Percentiles rank a stretch among this genome's conserved stretches.
Evolutionary conservation across 2,113 vertebrate species (phyloP).

Genomic region (Lagopus leucura): DNA sequence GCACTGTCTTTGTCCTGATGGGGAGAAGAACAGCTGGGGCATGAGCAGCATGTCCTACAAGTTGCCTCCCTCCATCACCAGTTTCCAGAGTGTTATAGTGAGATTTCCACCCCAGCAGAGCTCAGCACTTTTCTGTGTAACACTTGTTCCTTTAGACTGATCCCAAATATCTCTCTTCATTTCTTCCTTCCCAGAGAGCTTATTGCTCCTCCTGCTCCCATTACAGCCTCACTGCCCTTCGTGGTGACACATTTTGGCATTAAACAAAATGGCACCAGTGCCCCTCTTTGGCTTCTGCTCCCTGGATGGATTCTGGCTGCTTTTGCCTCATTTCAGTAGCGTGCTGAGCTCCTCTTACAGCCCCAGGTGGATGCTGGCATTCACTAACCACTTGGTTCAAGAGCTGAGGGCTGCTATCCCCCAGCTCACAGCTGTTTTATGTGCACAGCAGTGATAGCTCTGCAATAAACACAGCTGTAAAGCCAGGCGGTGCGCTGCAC

Average conservation of each 20-base stretch:
- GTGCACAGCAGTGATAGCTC: not conserved
- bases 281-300: not conserved
- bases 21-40: not conserved
- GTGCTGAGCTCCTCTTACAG: not conserved
- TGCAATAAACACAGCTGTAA: not conserved
- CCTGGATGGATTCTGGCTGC: not conserved
- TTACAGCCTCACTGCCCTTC: not conserved
- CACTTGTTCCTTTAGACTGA: not conserved
- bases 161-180: not conserved
- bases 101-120: not conserved
- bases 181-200: not conserved
- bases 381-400: not conserved
- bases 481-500: not conserved
- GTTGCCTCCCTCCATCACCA: not conserved
- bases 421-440: not conserved
- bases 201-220: not conserved
- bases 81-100: not conserved
- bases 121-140: accelerated
- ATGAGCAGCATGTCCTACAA: not conserved
- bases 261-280: not conserved
- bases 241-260: not conserved
- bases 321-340: not conserved
- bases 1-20: not conserved
- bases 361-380: not conserved
- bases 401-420: not conserved